A percentile compares a stretch with the other conserved stretches of the same genome.
Conservation (phyloP, 2,113 vertebrate species). For the Epinephelus moara region DNA sequence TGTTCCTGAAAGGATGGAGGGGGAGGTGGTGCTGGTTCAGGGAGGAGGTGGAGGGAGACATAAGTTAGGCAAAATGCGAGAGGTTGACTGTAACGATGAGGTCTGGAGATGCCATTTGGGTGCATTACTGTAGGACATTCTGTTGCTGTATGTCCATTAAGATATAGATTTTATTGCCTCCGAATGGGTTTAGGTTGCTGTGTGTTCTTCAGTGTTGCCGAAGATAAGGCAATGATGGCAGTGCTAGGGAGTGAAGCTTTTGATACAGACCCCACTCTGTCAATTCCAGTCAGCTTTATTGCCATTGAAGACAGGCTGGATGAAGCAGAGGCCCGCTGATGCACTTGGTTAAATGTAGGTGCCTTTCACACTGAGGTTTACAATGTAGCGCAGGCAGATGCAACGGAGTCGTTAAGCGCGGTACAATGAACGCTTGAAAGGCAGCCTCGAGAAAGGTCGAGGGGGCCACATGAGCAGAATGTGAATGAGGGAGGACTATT, state of each 20-base stretch:
- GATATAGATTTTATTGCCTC: constrained; percentile 71
- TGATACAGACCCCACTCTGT: constrained; percentile 45
- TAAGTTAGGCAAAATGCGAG: constrained; percentile 58
- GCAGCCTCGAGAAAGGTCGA: constrained; percentile 69
- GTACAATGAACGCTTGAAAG: constrained; percentile 65
- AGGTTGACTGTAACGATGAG: constrained; percentile 45
- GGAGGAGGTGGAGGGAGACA: constrained; percentile 1
- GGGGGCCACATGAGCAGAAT: constrained; percentile 57
- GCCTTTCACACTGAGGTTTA: constrained; percentile 54
- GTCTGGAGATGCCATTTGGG: constrained; percentile 61
- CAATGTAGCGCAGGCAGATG: constrained; percentile 33
- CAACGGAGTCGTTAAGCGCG: constrained; percentile 51
- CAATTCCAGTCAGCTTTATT: constrained; percentile 58
- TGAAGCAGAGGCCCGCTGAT: not conserved
- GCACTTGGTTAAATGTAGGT: constrained; percentile 60
- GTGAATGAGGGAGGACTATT: constrained; percentile 60
- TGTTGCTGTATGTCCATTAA: constrained; percentile 64
- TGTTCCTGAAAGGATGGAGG: constrained; percentile 54
- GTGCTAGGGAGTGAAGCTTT: constrained; percentile 21
- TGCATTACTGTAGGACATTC: constrained; percentile 51
- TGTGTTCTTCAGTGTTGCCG: constrained; percentile 8
- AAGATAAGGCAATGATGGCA: constrained; percentile 39
- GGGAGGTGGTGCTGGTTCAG: constrained; percentile 3
- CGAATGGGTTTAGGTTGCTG: constrained; percentile 23
- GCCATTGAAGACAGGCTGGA: constrained; percentile 38